Conservation (phyloP, 2,797 vertebrate species). For the Chanos chanos region DNA sequence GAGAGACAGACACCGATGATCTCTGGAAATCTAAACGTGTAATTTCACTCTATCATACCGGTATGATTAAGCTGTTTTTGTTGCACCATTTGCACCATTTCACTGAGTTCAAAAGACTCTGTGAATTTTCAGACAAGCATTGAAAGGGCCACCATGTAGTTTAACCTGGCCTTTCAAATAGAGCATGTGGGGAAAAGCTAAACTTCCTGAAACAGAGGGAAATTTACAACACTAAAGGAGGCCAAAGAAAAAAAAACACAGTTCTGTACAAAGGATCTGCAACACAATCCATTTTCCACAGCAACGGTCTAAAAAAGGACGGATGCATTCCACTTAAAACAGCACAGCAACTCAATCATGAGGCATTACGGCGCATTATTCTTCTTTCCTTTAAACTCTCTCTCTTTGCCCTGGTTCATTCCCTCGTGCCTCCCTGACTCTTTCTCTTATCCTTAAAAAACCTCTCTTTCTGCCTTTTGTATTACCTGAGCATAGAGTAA, state of each 20-base stretch:
- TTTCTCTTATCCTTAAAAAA: too few species aligned
- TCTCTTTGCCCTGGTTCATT: not conserved
- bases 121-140: not conserved
- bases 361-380: not conserved
- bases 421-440: not conserved
- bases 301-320: slow-evolving; percentile 13
- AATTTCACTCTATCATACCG: too few species aligned
- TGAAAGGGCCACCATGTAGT: slow-evolving; percentile 9
- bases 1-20: too few species aligned
- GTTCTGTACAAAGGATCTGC: not conserved
- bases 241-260: not conserved
- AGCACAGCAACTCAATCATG: not conserved
- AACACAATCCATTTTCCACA: not conserved
- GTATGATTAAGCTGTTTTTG: too few species aligned
- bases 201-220: not conserved
- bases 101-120: slow-evolving; percentile 2
- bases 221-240: not conserved
- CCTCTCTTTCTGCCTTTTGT: too few species aligned
- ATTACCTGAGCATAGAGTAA: slow-evolving; percentile 33
- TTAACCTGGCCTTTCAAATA: slow-evolving; percentile 2
- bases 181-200: slow-evolving; percentile 14
- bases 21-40: too few species aligned
- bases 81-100: slow-evolving; percentile 2
- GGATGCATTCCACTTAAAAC: slow-evolving; percentile 10
- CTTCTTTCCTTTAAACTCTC: not conserved